A percentile compares a stretch with the other conserved stretches of the same genome.
These are phyloP conservation scores for Papilio dardanus DNA, from an alignment of 1,140 invertebrate genomes.

Conservation along the genomic window DNA sequence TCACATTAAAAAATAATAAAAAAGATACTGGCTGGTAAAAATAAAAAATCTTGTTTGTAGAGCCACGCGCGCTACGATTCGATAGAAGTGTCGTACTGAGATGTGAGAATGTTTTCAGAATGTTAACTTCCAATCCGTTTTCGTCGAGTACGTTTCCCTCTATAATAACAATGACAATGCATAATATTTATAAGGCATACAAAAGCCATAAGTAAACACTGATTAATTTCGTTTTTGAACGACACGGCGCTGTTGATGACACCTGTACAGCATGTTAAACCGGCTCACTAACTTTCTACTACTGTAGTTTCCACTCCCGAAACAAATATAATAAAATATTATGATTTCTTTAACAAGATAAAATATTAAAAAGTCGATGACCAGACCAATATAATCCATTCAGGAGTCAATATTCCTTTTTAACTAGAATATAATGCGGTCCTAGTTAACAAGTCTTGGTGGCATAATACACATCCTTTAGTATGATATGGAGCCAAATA, in stretches of 20 bases:
- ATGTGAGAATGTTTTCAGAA: slow-evolving; percentile 24
- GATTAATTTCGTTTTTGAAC: neutral
- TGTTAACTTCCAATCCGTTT: slow-evolving; percentile 26
- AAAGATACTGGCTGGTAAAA: neutral
- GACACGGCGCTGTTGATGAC: neutral
- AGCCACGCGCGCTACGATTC: slow-evolving; percentile 18
- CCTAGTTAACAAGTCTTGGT: too few species aligned
- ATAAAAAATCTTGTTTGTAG: slow-evolving; percentile 2
- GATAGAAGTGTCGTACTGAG: slow-evolving; percentile 30
- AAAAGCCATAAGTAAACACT: neutral
- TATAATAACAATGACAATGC: slow-evolving; percentile 14
- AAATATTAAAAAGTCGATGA: neutral
- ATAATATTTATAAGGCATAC: neutral
- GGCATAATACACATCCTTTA: too few species aligned
- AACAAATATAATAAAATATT: too few species aligned
- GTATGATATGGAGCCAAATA: neutral
- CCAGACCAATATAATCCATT: neutral
- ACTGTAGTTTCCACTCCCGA: neutral
- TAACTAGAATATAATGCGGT: slow-evolving; percentile 3
- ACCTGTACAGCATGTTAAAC: neutral
- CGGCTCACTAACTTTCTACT: neutral
- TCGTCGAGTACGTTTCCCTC: slow-evolving; percentile 8
- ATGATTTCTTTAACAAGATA: neutral
- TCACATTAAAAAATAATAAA: neutral
- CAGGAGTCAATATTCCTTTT: neutral